Evolutionary conservation across 2,797 vertebrate species (phyloP), one percentile per base, ranked within the genome.

Genomic region (Dipus sagitta): DNA sequence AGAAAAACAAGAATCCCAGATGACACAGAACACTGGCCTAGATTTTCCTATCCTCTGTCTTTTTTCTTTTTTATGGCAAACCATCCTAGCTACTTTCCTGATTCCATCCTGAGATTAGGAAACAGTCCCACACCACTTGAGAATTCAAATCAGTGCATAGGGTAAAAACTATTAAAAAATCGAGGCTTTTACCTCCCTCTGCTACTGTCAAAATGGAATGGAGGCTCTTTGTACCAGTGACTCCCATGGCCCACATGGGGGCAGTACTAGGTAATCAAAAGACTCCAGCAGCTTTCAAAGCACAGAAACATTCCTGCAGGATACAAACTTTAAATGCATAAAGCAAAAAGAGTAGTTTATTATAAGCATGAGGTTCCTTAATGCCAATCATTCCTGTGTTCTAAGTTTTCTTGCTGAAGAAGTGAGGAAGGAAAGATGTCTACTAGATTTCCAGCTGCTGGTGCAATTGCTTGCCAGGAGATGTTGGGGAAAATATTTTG

Each of bases 21-120:
- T 96, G 95, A 95, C 88, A 95, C 74, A 90, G 81, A 95, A 96
- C 86, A 88, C 12, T 96, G 94, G 92, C 96, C 95, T 93, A 95
- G 82, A 96, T 97, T 95, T 92, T 83, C 67, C 32, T 67, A 3
- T 81, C 88, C 71, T 95, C 74, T 52, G 65, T 20, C 21, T 58
- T 71, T 14, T 76, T 67, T 78, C 77, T 71, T 38, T 72, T 90
- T 67, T 32, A 38, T 62, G 54, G 12, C 71, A 32, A 67, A 79
- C 34, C 42, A 21, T 38, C 26, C 65, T 54, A 34, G 6, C 64
- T 79, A 30, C 38, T 60, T 95, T 90, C 88, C 15, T 58, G 54
- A 80, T 64, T 92, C 81, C 68, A 21, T 80, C 60, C 47, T 34
- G 86, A 93, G 52, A 76, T 8, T 14, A 18, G 32, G 83, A 94